Base-by-base conservation (phyloP, 2,888 invertebrate species). In the Philereme vetulata region DNA sequence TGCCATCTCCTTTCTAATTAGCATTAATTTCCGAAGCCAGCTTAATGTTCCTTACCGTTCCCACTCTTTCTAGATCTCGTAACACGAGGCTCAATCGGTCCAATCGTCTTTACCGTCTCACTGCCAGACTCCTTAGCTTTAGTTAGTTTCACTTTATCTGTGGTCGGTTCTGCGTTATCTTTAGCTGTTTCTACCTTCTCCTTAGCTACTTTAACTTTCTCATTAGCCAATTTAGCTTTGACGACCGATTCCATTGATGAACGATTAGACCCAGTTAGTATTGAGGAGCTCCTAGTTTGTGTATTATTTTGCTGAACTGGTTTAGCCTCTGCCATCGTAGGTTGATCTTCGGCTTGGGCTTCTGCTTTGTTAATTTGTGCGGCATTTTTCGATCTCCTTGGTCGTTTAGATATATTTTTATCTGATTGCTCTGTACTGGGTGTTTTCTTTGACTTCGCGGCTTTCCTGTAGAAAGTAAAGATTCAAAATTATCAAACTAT, bases 1-100 rank as follows among this genome's bases (percentile, higher is more conserved):
- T 21, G 21, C 21, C 21, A 21, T 21, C 21, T 21, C 21, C 21
- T 21, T 21, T 21, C 21, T 21, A 2, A 1, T 21, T 21, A 21
- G 21, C 21, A 21, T 21, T 21, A 21, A 21, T 21, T 21, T 21
- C 21, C 21, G 36, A 8, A 36, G 36, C 4, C 7, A 36, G 36
- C 3, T 3, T 7, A 4, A 36, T 7, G 36, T 36, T 6, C 10
- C 62, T 36, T 8, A 62, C 62, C 62, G 34, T 51, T 71, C 46
- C 35, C 61, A 60, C 46, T 50, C 8, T 57, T 71, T 43, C 70
- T 72, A 44, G 46, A 64, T n/a, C 55, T 51, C 4, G 62, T 62
- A 35, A 58, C 52, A 3, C 49, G 58, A n/a, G 57, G 51, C 38
- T 44, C 58, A 38, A 54, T 43, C 5, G 40, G 4, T 11, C 11